Base-by-base conservation (phyloP, 2,113 vertebrate genomes). In the Cygnus buccinator region DNA sequence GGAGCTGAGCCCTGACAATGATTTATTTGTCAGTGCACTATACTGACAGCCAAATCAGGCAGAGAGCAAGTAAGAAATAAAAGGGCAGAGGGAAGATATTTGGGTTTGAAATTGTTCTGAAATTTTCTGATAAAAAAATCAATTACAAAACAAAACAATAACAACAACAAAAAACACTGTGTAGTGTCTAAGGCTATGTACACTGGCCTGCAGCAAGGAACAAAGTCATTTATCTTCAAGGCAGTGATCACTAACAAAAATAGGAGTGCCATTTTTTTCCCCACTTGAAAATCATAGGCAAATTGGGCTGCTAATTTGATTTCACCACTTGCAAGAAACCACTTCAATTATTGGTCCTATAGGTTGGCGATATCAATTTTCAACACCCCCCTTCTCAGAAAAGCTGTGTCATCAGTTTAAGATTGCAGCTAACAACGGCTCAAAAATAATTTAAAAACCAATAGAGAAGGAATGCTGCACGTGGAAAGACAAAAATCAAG, bases 91-190 rank as follows among this genome's bases (percentile, higher is more conserved):
- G 28, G 74, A 89, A 93, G 94, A 95, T 95, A 96, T 90, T 96
- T 76, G 65, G 25, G 71, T 91, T 96, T 94, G 81, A 94, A 97
- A 96, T 89, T 93, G 96, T 96, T 96, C 92, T 94, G 92, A 95
- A 96, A 96, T 89, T 94, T 92, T 84, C 89, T 96, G 94, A 95
- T 96, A 93, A 95, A 96, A 85, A 96, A 95, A 96, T 97, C 96
- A 95, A 96, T 97, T 96, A 89, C 77, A 65, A 89, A 77, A 29
- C 52, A 48, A 46, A 84, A 5, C 48, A 48, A 48, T 21, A 48
- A 48, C 21, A 18, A 39, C 39, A 44, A 75, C 44, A 79, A 82
- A 52, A 41, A 31, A 18, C 0, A 12, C n/a, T 89, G 37, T 89
- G 29, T 33, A 55, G 43, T 71, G 50, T 94, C 84, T 87, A 79